phyloP scores from a whole-genome alignment of 2,888 invertebrate species.

The Pterobdella sp. region DNA sequence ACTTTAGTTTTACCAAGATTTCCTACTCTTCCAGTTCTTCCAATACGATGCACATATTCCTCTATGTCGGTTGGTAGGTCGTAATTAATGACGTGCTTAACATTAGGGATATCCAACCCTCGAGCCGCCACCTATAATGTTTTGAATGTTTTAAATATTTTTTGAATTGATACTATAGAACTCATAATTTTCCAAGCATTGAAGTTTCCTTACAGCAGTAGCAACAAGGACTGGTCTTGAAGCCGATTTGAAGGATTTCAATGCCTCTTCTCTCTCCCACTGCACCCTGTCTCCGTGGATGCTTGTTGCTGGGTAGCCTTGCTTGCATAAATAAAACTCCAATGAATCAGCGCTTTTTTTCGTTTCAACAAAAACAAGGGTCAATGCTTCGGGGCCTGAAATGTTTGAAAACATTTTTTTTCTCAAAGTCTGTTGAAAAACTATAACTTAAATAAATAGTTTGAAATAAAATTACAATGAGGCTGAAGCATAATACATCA shows the following conservation, averaged over 20 bases:
- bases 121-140: conserved; percentile 64
- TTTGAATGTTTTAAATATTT: neutral
- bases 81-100: conserved; percentile 98
- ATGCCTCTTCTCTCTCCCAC: conserved; percentile 90
- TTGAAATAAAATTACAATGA: neutral
- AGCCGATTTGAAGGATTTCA: conserved; percentile 84
- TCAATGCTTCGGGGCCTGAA: conserved; percentile 57
- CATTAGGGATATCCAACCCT: conserved; percentile 96
- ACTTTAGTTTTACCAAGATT: conserved; percentile 79
- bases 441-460: neutral
- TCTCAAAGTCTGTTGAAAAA: neutral
- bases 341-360: conserved; percentile 96
- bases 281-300: conserved; percentile 98
- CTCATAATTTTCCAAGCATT: neutral
- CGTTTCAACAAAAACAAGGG: conserved; percentile 97
- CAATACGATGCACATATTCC: conserved; percentile 96
- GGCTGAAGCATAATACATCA: neutral
- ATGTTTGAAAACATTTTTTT: neutral
- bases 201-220: conserved; percentile 66
- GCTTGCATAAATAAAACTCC: conserved; percentile 80
- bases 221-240: conserved; percentile 88
- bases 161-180: neutral
- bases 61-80: conserved; percentile 97
- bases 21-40: conserved; percentile 97
- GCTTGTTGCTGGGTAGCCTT: conserved; percentile 90